Percentiles rank a stretch among this genome's conserved stretches.
Conservation (phyloP, 2,797 vertebrate genomes). For the Cephalopachus bancanus region DNA sequence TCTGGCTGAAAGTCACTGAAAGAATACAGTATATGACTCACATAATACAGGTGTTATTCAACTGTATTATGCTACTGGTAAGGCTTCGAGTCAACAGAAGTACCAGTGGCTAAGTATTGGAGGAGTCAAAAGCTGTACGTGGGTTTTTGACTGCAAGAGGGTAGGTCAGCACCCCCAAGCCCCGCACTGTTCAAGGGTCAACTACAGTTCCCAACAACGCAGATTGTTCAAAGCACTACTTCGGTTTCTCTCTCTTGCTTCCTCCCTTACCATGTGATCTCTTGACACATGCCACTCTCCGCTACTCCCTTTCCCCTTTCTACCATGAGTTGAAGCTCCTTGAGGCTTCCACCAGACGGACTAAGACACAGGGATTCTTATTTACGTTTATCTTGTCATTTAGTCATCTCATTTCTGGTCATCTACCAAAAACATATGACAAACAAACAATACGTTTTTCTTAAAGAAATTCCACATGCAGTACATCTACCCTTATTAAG, state of each 20-base stretch:
- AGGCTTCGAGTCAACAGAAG: neutral
- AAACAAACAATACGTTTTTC: neutral
- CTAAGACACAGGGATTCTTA: neutral
- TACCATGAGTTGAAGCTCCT: neutral
- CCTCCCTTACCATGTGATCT: neutral
- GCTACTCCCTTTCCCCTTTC: neutral
- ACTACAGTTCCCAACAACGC: neutral
- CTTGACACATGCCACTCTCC: neutral
- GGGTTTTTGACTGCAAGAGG: neutral
- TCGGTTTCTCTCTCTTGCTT: neutral
- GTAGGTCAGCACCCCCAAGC: neutral
- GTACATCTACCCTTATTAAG: conserved; percentile 28
- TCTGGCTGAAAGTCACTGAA: neutral
- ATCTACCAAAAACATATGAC: conserved; percentile 11
- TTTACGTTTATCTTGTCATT: neutral
- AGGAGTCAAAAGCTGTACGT: neutral
- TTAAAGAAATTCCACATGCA: conserved; percentile 58
- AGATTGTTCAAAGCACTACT: neutral
- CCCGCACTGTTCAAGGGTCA: neutral
- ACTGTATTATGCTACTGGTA: neutral
- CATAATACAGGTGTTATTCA: neutral
- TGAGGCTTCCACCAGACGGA: neutral
- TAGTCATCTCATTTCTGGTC: neutral
- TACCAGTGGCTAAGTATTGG: neutral
- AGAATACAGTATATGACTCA: neutral